Evolutionary conservation across 2,888 invertebrate species (phyloP).

Genomic region (Drosophila recens): DNA sequence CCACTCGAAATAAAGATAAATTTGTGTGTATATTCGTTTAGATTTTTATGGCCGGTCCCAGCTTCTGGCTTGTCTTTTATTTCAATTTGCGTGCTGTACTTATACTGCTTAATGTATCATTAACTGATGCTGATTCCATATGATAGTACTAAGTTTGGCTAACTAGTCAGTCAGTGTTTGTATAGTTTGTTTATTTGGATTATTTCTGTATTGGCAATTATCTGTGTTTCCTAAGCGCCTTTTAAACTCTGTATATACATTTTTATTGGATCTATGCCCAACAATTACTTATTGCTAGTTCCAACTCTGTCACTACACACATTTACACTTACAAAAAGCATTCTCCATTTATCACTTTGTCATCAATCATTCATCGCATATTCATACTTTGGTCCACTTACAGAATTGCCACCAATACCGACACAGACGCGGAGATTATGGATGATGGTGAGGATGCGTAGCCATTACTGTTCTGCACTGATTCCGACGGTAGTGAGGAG

Average conservation of each 20-base stretch:
- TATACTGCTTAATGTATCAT: not conserved
- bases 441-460: conserved; percentile 83
- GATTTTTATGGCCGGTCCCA: not conserved
- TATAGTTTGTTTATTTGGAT: not conserved
- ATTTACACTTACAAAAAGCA: not conserved
- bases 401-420: conserved; percentile 82
- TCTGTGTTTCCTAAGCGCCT: not conserved
- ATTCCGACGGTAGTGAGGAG: conserved; percentile 84
- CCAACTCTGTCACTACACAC: not conserved
- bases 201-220: not conserved
- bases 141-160: conserved; percentile 3
- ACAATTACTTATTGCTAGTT: not conserved
- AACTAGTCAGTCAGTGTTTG: not conserved
- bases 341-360: conserved; percentile 1
- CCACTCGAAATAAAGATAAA: conserved; percentile 39
- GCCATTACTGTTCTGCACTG: conserved; percentile 85
- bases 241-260: not conserved
- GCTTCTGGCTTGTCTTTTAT: conserved; percentile 32
- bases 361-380: conserved; percentile 17
- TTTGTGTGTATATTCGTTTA: conserved; percentile 5
- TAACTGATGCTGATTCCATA: not conserved
- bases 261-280: not conserved
- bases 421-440: conserved; percentile 72
- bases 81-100: conserved; percentile 18
- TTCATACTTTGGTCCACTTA: conserved; percentile 54